A percentile compares a stretch with the other conserved stretches of the same genome.
Evolutionary conservation across 2,888 invertebrate species (phyloP).

Genomic region (Galerucella nymphaeae): DNA sequence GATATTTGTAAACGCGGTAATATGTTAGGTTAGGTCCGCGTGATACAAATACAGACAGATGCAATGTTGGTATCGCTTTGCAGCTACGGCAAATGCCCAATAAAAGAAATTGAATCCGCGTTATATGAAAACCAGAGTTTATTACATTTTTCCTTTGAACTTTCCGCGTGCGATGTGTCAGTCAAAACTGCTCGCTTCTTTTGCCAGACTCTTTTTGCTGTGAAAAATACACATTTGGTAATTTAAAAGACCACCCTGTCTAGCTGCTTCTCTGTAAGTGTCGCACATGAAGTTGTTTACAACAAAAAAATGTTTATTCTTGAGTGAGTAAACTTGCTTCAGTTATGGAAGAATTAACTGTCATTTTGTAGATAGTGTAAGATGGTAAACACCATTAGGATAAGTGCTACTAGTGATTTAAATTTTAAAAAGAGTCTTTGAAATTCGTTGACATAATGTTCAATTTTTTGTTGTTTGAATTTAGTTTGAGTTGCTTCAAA

Average conservation of each 20-base stretch:
- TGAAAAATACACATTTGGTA: too few relatives aligned
- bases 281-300: slow-evolving; percentile 7
- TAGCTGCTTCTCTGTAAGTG: too few relatives aligned
- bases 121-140: slow-evolving; percentile 58
- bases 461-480: neutral
- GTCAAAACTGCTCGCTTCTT: too few relatives aligned
- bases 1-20: slow-evolving; percentile 31
- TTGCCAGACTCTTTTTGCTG: too few relatives aligned
- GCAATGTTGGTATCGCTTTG: neutral
- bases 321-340: slow-evolving; percentile 12
- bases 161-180: slow-evolving; percentile 52
- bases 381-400: slow-evolving; percentile 34
- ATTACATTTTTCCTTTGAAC: slow-evolving; percentile 61
- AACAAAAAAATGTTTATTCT: slow-evolving; percentile 15
- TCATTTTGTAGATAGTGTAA: neutral
- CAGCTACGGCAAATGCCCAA: slow-evolving; percentile 10
- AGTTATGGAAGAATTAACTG: slow-evolving; percentile 17
- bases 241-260: too few relatives aligned
- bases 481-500: neutral
- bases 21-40: slow-evolving; percentile 36
- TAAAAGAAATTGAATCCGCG: slow-evolving; percentile 54
- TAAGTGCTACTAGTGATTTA: slow-evolving; percentile 37
- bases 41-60: slow-evolving; percentile 21
- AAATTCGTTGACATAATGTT: neutral
- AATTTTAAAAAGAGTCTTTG: slow-evolving; percentile 14